A percentile compares a stretch with the other conserved stretches of the same genome.
Evolutionary conservation across 2,797 vertebrate species (phyloP).

Genomic region (Poecilia wingei): DNA sequence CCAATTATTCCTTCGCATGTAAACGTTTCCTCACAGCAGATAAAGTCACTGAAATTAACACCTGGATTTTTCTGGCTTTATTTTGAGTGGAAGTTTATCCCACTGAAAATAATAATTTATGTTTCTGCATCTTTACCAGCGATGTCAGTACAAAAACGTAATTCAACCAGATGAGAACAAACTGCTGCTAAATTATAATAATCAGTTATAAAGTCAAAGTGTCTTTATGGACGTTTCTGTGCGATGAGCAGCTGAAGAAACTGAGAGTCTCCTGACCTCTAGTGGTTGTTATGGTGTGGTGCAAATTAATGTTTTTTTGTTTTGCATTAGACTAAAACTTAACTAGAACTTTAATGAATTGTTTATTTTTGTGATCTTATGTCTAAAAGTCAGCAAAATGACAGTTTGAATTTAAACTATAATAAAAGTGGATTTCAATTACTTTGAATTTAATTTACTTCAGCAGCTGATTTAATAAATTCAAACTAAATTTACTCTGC

Average conservation of each 20-base stretch:
- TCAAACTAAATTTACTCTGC: not conserved
- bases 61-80: not conserved
- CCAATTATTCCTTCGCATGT: not conserved
- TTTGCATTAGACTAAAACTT: not conserved
- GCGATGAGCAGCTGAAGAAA: not conserved
- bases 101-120: not conserved
- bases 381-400: not conserved
- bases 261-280: constrained; percentile 66
- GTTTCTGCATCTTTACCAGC: not conserved
- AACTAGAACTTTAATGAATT: not conserved
- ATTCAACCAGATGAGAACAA: not conserved
- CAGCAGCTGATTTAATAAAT: not conserved
- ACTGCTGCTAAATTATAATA: not conserved
- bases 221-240: not conserved
- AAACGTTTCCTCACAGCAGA: not conserved
- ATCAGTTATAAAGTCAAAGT: not conserved
- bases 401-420: not conserved
- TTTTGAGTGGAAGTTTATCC: not conserved
- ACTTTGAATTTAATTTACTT: not conserved
- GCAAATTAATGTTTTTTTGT: not conserved
- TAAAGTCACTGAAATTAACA: not conserved
- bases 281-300: constrained; percentile 29
- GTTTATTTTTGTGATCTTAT: not conserved
- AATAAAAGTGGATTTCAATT: not conserved
- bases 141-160: not conserved